Base-by-base conservation (phyloP, 2,888 invertebrate species). In the Drosophila seclusa region DNA sequence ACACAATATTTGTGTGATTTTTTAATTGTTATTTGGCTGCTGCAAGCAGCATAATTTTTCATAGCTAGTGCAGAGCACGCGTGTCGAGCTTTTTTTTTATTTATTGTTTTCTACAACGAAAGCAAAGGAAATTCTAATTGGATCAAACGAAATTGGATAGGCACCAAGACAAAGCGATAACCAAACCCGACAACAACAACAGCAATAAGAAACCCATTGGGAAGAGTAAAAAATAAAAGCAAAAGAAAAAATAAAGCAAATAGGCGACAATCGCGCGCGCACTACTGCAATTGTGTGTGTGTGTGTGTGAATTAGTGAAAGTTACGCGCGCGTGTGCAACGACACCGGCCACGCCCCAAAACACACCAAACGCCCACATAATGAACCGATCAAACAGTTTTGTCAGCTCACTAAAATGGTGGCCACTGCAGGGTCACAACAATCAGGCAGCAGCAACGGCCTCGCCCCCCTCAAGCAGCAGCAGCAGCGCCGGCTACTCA, bases 301-400 rank as follows among this genome's bases (percentile, higher is more conserved):
- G 40, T 70, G 74, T 68, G 55, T 80, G 80, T 62, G 38, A 77
- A 60, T 74, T 74, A 81, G 82, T 79, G 79, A 79, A 79, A 79
- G 79, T 81, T 74, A 74, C 65, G 65, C 78, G 82, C 81, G 81
- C 79, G 81, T 69, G 78, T 69, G 78, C 80, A 70, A 66, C 65
- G 34, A 32, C 42, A 32, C 21, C 29, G 50, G 63, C 61, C 58
- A 62, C 80, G 68, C 63, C 73, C 54, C 57, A 60, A 48, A 45
- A 34, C 62, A 54, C 68, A 40, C 58, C 42, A 42, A 42, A 58
- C 62, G 59, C 64, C 60, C 62, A 65, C 38, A 86, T 72, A 73
- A 91, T 93, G 91, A 92, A 92, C 90, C 92, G 93, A 73, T 92
- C 93, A 59, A 92, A 91, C 80, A 93, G 93, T 84, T 93, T 93